Percentiles rank a stretch among this genome's conserved stretches.
These are phyloP conservation scores for Coelopa frigida DNA, from an alignment of 1,140 invertebrate genomes.

Conservation along the genomic window DNA sequence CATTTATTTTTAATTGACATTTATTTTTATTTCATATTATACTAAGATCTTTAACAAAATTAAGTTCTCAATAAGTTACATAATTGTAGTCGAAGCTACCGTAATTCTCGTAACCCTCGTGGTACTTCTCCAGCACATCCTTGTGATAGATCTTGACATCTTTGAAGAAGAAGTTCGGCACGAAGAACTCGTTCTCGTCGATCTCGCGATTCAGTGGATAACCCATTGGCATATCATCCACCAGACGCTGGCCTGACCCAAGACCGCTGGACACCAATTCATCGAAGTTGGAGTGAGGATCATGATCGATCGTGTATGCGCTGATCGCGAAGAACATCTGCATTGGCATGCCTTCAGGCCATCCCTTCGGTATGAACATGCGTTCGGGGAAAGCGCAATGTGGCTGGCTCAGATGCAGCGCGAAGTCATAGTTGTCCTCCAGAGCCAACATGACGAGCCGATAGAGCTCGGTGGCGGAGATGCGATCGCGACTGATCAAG, in stretches of 20 bases:
- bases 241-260: slow-evolving; percentile 6
- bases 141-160: slow-evolving; percentile 31
- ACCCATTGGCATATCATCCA: slow-evolving; percentile 12
- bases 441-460: background rate
- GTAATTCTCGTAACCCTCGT: background rate
- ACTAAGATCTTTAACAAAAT: no score
- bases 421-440: slow-evolving; percentile 39
- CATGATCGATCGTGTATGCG: slow-evolving; percentile 37
- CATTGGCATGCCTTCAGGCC: slow-evolving; percentile 51
- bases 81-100: slow-evolving; percentile 3
- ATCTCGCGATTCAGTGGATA: slow-evolving; percentile 38
- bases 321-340: slow-evolving; percentile 55
- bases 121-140: slow-evolving; percentile 23
- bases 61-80: no score
- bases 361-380: slow-evolving; percentile 57
- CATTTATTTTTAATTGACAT: no score
- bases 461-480: slow-evolving; percentile 1
- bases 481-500: background rate
- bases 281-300: slow-evolving; percentile 6
- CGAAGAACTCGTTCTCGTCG: slow-evolving; percentile 21
- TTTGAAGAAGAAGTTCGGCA: slow-evolving; percentile 23
- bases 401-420: slow-evolving; percentile 42
- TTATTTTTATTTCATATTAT: no score
- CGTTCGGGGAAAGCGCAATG: slow-evolving; percentile 52
- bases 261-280: slow-evolving; percentile 15